These are phyloP conservation scores for Dysmachus trigonus DNA, from an alignment of 2,888 invertebrate genomes.

Conservation along the genomic window DNA sequence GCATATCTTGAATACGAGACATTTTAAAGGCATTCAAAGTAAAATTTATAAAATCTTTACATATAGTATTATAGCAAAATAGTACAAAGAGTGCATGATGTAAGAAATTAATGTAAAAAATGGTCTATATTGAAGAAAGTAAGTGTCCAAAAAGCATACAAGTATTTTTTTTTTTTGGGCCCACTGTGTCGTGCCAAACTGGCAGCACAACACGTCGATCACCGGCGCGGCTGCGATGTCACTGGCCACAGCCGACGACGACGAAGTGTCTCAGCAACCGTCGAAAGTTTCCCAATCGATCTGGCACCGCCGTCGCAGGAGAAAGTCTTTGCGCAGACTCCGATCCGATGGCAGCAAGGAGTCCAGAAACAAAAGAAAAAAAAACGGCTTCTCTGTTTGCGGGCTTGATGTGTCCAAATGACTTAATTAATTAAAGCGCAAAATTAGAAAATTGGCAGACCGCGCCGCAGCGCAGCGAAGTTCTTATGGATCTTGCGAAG, in stretches of 20 bases:
- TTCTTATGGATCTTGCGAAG: neutral
- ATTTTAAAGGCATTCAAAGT: no score
- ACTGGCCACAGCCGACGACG: neutral
- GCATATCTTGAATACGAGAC: no score
- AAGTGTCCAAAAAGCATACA: no score
- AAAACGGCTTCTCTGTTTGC: neutral
- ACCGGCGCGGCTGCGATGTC: neutral
- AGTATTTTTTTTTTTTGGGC: no score
- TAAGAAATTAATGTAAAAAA: no score
- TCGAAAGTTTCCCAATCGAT: conserved; percentile 15
- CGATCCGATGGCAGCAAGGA: neutral
- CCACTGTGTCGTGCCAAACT: no score
- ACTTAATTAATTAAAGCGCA: conserved; percentile 39
- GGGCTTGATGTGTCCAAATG: conserved; percentile 23
- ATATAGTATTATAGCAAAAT: no score
- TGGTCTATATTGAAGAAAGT: no score
- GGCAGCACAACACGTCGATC: neutral
- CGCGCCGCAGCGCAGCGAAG: neutral
- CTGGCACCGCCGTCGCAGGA: neutral
- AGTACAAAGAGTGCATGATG: no score
- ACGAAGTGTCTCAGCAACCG: neutral
- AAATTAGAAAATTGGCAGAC: conserved; percentile 32
- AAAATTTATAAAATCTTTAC: no score
- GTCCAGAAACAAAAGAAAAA: neutral
- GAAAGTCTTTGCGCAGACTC: neutral